phyloP scores from a whole-genome alignment of 1,140 invertebrate genomes.

The Maconellicoccus hirsutus region DNA sequence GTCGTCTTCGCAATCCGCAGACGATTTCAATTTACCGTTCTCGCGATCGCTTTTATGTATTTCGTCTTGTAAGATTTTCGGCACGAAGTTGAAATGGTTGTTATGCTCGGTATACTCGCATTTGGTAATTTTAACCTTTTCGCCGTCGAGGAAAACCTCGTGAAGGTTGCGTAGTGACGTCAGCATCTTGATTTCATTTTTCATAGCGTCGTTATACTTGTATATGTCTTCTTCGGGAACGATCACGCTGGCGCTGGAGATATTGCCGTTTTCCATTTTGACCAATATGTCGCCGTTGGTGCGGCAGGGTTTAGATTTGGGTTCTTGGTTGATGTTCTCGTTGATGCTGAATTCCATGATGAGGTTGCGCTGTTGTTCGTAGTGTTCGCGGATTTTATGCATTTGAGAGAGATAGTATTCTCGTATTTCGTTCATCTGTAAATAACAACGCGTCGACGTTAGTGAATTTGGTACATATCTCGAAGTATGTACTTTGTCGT shows the following conservation, averaged over 20 bases:
- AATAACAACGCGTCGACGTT: no score
- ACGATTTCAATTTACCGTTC: neutral
- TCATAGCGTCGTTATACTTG: neutral
- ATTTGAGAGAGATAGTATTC: conserved; percentile 81
- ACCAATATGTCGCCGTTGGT: neutral
- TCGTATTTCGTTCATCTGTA: conserved; percentile 68
- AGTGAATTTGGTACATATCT: no score
- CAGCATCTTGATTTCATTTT: neutral
- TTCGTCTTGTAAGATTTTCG: neutral
- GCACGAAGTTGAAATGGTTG: neutral
- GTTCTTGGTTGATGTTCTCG: conserved; percentile 61
- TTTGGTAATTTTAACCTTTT: neutral
- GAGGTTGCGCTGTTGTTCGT: conserved; percentile 85
- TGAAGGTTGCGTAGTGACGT: conserved; percentile 7
- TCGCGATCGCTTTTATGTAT: neutral
- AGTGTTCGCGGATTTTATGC: conserved; percentile 86
- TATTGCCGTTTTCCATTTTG: conserved; percentile 6
- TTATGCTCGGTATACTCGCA: neutral
- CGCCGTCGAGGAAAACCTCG: neutral
- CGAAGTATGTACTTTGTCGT: no score
- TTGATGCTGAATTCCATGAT: conserved; percentile 88
- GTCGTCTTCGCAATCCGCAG: neutral
- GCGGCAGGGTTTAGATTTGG: conserved; percentile 51
- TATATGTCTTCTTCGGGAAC: neutral
- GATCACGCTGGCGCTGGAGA: neutral